Evolutionary conservation across 1,140 invertebrate genomes (phyloP), one percentile per base, ranked within the genome.

Genomic region (Trichoplusia ni): DNA sequence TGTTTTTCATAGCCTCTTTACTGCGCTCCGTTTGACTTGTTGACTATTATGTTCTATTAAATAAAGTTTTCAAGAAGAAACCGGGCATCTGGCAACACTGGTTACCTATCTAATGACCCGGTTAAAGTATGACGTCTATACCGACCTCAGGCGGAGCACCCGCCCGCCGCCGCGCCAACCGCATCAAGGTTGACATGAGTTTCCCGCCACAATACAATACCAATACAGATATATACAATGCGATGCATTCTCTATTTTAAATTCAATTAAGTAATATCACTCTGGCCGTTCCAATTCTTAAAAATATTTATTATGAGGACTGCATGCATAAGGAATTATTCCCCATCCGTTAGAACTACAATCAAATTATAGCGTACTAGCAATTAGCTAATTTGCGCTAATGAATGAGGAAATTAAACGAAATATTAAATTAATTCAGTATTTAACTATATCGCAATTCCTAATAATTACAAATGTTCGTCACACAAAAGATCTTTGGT

Each of bases 71-170:
- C 37, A 16, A 18, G 31, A 49, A 59, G 23, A 51, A 58, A 49
- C 47, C 8, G 35, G 46, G 25, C 46, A 51, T 44, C 18, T 61
- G 49, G 54, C 54, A 58, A 42, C 13, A 23, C 35, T 11, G 60
- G 64, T 53, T 65, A 65, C 23, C 42, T 53, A 54, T 68, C 51
- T 64, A 69, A 67, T 76, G 71, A 73, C 70, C 67, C 64, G 71
- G 60, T 68, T 71, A 62, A 61, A 47, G 33, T 53, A 58, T 77
- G 75, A 72, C 72, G 73, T 75, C 44, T 64, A 58, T 47, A 25
- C 16, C 61, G 73, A 67, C 73, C 73, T 75, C 67, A 58, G 25
- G 38, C 54, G n/a, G 54, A 40, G 23, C 29, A 18, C 5, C 40
- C 11, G 61, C 56, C 25, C 54, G 35, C 21, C 23, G 35, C 51